These are phyloP conservation scores for Saguinus midas DNA, from an alignment of 2,113 vertebrate genomes.

Conservation along the genomic window DNA sequence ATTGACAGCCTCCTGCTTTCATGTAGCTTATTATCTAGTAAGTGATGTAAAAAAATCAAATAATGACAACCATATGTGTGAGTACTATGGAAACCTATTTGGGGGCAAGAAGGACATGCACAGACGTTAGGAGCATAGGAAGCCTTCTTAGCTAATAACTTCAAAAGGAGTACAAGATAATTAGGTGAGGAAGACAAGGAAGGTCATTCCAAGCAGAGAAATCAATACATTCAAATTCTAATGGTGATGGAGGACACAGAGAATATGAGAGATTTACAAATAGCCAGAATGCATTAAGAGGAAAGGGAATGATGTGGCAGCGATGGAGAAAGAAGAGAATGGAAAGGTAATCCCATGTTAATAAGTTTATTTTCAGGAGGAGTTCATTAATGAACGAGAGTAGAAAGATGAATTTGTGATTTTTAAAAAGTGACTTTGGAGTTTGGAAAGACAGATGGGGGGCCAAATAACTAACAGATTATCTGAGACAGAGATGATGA, in stretches of 20 bases:
- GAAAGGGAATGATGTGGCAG: not conserved
- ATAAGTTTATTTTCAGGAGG: not conserved
- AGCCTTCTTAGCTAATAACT: not conserved
- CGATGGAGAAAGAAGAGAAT: not conserved
- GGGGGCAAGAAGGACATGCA: accelerated
- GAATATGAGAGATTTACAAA: not conserved
- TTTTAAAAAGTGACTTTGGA: not conserved
- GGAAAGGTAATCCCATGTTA: not conserved
- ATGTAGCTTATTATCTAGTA: no score
- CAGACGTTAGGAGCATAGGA: not conserved
- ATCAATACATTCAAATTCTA: not conserved
- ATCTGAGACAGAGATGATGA: not conserved
- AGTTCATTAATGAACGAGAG: not conserved
- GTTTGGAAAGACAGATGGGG: not conserved
- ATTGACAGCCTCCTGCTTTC: no score
- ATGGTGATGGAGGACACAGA: not conserved
- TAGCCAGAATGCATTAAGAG: not conserved
- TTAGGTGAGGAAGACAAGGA: not conserved
- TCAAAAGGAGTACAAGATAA: not conserved
- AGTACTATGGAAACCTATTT: not conserved
- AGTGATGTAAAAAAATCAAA: not conserved
- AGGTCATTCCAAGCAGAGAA: not conserved
- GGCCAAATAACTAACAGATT: not conserved
- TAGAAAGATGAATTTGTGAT: not conserved
- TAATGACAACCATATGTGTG: not conserved